Evolutionary conservation across 2,888 invertebrate genomes (phyloP).

Genomic region (Cataglyphis cursor): DNA sequence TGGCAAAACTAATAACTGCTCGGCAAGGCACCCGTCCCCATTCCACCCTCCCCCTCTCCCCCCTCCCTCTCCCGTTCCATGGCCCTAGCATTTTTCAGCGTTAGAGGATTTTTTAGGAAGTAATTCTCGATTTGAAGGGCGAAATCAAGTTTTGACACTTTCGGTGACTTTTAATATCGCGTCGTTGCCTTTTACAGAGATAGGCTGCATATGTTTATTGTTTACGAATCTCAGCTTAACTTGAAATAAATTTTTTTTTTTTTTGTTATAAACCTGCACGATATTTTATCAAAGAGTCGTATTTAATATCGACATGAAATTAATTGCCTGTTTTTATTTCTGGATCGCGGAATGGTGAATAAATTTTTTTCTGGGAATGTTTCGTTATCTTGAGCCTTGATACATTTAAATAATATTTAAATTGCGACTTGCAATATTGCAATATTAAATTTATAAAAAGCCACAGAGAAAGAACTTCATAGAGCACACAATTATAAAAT

Average conservation of each 20-base stretch:
- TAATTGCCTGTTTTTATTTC: not conserved
- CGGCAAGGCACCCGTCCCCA: constrained; percentile 64
- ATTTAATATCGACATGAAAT: not conserved
- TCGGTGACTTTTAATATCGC: constrained; percentile 28
- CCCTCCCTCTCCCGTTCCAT: not conserved
- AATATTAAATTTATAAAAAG: not conserved
- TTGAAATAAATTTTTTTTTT: constrained; percentile 6
- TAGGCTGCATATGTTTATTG: not conserved
- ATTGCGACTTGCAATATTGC: not conserved
- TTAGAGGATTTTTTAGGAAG: constrained; percentile 76
- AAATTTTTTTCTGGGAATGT: not conserved
- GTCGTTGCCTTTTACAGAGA: not conserved
- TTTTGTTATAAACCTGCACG: not conserved
- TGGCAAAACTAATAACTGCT: constrained; percentile 79
- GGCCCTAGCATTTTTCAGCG: constrained; percentile 65
- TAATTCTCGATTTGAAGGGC: constrained; percentile 72
- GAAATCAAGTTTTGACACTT: constrained; percentile 59
- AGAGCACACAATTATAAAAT: too few relatives aligned
- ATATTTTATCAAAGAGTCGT: not conserved
- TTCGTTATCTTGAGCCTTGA: not conserved
- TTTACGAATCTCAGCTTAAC: constrained; percentile 5
- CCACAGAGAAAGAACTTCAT: not conserved
- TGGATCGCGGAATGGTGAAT: not conserved
- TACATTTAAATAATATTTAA: not conserved
- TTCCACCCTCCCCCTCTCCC: not conserved